These are phyloP conservation scores for Dromas ardeola DNA, from an alignment of 2,113 vertebrate species.

Conservation along the genomic window DNA sequence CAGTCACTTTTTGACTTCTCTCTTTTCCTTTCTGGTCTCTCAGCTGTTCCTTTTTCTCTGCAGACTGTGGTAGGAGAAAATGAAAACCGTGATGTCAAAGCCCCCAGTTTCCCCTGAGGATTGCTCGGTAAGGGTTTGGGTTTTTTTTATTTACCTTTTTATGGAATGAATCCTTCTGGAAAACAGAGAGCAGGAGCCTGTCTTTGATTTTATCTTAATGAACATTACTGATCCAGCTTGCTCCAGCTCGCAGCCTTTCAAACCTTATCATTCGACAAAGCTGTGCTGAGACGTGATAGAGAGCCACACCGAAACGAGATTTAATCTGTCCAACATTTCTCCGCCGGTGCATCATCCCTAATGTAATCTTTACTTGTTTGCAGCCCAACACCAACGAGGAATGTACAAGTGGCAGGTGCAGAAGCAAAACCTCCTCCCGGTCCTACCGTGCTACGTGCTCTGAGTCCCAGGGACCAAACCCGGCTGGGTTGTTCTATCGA, in stretches of 20 bases:
- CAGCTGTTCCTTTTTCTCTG: background rate
- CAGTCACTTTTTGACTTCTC: background rate
- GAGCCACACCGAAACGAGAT: background rate
- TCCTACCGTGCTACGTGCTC: fast-evolving
- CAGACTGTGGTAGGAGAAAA: background rate
- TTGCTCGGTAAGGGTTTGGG: background rate
- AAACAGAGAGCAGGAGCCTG: background rate
- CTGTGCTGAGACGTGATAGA: background rate
- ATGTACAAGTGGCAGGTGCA: background rate
- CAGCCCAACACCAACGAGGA: background rate
- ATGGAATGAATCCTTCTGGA: background rate
- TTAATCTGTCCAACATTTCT: background rate
- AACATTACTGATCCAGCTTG: background rate
- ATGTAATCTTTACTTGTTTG: background rate
- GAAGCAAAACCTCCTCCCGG: background rate
- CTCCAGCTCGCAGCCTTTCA: background rate
- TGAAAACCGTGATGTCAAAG: background rate
- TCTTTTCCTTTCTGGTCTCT: background rate
- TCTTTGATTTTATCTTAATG: conserved; percentile 1
- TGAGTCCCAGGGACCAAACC: background rate
- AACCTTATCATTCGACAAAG: background rate
- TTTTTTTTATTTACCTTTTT: background rate
- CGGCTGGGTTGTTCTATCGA: background rate
- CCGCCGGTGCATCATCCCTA: background rate
- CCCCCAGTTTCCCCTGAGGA: background rate